A percentile compares a stretch with the other conserved stretches of the same genome.
Evolutionary conservation across 53 echinoderm and acorn worm genomes (phyloP).

Genomic region (Echinarachnius parma): DNA sequence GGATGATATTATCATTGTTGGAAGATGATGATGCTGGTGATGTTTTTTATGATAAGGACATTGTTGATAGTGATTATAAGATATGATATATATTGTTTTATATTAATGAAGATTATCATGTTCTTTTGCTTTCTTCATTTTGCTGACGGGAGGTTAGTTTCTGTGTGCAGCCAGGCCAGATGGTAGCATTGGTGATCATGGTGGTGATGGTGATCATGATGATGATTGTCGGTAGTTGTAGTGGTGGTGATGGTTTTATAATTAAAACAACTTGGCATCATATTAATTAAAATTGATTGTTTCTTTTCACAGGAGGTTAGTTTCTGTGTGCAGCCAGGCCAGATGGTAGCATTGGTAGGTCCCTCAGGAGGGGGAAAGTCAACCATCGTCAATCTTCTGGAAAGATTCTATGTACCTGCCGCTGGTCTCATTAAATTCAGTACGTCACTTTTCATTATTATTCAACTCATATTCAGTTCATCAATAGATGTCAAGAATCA

Average conservation of each 20-base stretch:
- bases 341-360: constrained; percentile 89
- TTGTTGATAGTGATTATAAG: neutral
- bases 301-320: constrained; percentile 63
- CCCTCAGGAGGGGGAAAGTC: constrained; percentile 97
- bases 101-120: neutral
- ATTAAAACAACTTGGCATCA: too few relatives aligned
- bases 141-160: constrained; percentile 81
- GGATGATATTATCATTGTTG: neutral
- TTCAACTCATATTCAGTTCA: neutral
- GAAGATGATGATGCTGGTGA: too few relatives aligned
- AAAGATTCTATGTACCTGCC: constrained; percentile 77
- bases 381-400: constrained; percentile 92
- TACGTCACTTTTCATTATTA: constrained; percentile 30
- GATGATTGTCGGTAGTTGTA: neutral
- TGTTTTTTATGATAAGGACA: too few relatives aligned
- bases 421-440: constrained; percentile 69
- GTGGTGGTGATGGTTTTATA: neutral
- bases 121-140: too few relatives aligned
- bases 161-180: constrained; percentile 75
- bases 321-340: constrained; percentile 80
- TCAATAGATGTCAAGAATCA: too few relatives aligned
- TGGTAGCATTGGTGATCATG: constrained; percentile 65
- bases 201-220: neutral
- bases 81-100: neutral
- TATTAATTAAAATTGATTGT: neutral